These are phyloP conservation scores for Ennomos quercinarius DNA, from an alignment of 2,888 invertebrate species.

Conservation along the genomic window DNA sequence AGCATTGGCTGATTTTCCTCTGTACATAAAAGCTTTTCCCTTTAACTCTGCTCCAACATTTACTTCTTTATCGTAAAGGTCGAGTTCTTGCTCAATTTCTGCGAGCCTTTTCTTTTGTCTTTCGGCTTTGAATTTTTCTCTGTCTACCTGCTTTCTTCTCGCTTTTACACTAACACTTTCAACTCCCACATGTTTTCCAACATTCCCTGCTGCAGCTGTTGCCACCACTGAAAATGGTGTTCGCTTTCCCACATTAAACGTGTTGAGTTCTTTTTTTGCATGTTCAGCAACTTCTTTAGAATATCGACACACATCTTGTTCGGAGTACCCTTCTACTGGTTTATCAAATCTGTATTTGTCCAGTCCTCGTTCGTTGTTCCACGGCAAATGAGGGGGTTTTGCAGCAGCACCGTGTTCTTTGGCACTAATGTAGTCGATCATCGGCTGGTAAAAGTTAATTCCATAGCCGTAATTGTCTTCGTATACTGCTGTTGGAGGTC, in stretches of 20 bases:
- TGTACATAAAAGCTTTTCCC: constrained; percentile 85
- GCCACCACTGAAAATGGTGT: constrained; percentile 87
- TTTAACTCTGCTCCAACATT: constrained; percentile 81
- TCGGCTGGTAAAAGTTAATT: constrained; percentile 94
- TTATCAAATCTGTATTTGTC: constrained; percentile 88
- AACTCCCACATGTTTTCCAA: constrained; percentile 87
- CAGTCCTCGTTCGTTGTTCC: constrained; percentile 89
- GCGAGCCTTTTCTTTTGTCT: constrained; percentile 78
- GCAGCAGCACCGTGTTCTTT: constrained; percentile 82
- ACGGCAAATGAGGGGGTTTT: constrained; percentile 89
- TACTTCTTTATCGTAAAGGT: constrained; percentile 72
- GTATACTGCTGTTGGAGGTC: constrained; percentile 89
- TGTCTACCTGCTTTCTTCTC: constrained; percentile 77
- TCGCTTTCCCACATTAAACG: constrained; percentile 85
- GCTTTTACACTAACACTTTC: constrained; percentile 79
- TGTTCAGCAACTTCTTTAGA: constrained; percentile 88
- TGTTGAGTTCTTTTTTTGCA: constrained; percentile 88
- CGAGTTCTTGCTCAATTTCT: constrained; percentile 70
- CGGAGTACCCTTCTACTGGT: constrained; percentile 87
- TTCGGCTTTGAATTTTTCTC: constrained; percentile 67
- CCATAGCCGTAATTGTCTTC: constrained; percentile 94
- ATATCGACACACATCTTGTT: constrained; percentile 88
- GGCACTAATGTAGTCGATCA: constrained; percentile 93
- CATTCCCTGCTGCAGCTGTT: constrained; percentile 86
- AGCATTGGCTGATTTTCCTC: constrained; percentile 91